Base-by-base conservation (phyloP, 2,797 vertebrate genomes). In the Crax fasciolata region DNA sequence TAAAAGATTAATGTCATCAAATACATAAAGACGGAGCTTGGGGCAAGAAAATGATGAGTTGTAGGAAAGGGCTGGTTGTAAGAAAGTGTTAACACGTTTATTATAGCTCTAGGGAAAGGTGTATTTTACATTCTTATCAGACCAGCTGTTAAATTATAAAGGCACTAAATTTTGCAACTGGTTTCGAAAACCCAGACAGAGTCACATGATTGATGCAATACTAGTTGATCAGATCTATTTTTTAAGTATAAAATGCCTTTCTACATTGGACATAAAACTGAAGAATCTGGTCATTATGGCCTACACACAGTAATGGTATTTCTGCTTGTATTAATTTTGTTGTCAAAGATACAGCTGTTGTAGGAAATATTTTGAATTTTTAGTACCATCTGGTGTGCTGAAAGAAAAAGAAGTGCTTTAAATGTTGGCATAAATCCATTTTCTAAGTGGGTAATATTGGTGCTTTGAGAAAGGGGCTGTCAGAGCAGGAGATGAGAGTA, bases 321-420 rank as follows among this genome's bases (percentile, higher is more conserved):
- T 95, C 3, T 2, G 86, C 77, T 94, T 92, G 88, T 98, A 98
- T 98, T 98, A 98, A 97, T 98, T 98, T 98, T 98, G 97, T 98
- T 98, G 98, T 98, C 97, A 97, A 95, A 98, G 93, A 97, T 97
- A 98, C 98, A 99, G 98, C 98, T 98, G 98, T 98, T 97, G 87
- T 62, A 97, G 96, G 96, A 97, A 97, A 97, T 98, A 98, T 92
- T 98, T 98, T 97, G 97, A 97, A 98, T 98, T 98, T 98, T 97
- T 95, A 77, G 96, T 95, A 97, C 98, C 98, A 98, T 99, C 98
- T 99, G 98, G 98, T 96, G 96, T 92, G 98, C 77, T 98, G 98
- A 98, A 98, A 97, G 94, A 94, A 97, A 90, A 96, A 97, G 91
- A 93, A 97, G 83, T 89, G 74, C 96, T 98, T 96, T 93, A 94